phyloP scores from a whole-genome alignment of 2,113 vertebrate genomes.

The Colistium nudipinnis region DNA sequence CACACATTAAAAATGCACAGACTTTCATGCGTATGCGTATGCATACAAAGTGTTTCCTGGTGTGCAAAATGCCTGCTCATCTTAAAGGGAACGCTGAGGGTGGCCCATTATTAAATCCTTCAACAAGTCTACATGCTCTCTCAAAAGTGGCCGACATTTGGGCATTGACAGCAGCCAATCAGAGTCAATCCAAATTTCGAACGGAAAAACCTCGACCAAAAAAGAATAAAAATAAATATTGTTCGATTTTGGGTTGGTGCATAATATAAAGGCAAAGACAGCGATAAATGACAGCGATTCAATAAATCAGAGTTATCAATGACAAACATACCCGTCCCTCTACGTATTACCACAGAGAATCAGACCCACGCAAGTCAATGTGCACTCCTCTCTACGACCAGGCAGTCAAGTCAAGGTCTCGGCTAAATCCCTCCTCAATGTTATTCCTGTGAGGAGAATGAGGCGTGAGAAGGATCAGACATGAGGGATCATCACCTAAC shows the following conservation, averaged over 20 bases:
- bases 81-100: conserved; percentile 14
- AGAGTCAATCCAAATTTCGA: no score
- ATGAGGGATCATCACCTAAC: conserved; percentile 71
- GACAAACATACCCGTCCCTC: conserved; percentile 1
- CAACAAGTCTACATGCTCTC: background rate
- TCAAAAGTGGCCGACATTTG: background rate
- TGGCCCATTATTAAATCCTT: conserved; percentile 15
- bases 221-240: no score
- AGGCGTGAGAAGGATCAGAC: conserved; percentile 64
- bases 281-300: background rate
- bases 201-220: no score
- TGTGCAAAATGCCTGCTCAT: background rate
- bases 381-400: conserved; percentile 11
- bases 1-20: conserved; percentile 29
- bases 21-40: conserved; percentile 8
- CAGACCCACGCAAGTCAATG: conserved; percentile 8
- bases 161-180: no score
- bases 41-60: conserved; percentile 12
- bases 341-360: background rate
- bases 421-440: conserved; percentile 66
- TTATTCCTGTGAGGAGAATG: conserved; percentile 61
- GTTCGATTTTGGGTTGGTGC: no score
- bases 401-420: conserved; percentile 70
- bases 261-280: conserved; percentile 15
- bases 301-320: conserved; percentile 31